phyloP scores from a whole-genome alignment of 2,888 invertebrate species.

The Eretmocerus hayati region DNA sequence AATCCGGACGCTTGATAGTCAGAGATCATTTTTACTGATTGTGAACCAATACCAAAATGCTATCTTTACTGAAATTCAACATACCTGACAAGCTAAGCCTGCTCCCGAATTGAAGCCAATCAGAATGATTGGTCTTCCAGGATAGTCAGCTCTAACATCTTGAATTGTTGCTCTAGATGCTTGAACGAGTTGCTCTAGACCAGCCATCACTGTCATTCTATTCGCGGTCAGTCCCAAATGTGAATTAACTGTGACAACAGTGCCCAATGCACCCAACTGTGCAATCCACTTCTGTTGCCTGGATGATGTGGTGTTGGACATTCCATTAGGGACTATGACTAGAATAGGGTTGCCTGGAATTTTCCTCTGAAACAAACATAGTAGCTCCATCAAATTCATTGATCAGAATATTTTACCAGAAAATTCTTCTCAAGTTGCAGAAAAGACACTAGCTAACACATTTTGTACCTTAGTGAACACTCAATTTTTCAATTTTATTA shows the following conservation, averaged over 20 bases:
- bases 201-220: slow-evolving; percentile 50
- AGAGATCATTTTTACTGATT: no score
- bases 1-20: no score
- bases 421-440: neutral
- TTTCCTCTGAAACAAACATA: slow-evolving; percentile 50
- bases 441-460: no score
- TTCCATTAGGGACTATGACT: slow-evolving; percentile 56
- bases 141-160: slow-evolving; percentile 61
- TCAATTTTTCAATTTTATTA: no score
- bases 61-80: no score
- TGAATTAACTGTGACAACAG: slow-evolving; percentile 58
- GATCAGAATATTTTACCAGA: neutral
- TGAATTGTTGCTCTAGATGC: slow-evolving; percentile 64
- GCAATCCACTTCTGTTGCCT: slow-evolving; percentile 65
- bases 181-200: slow-evolving; percentile 59
- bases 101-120: slow-evolving; percentile 73
- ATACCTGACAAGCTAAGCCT: slow-evolving; percentile 65
- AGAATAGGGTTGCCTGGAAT: slow-evolving; percentile 64
- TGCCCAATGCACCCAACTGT: slow-evolving; percentile 60
- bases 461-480: no score
- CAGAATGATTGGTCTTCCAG: slow-evolving; percentile 65
- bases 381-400: no score
- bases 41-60: no score
- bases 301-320: slow-evolving; percentile 46
- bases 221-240: slow-evolving; percentile 46